Evolutionary conservation across 2,888 invertebrate species (phyloP), one percentile per base, ranked within the genome.

Genomic region (Spodoptera exigua): DNA sequence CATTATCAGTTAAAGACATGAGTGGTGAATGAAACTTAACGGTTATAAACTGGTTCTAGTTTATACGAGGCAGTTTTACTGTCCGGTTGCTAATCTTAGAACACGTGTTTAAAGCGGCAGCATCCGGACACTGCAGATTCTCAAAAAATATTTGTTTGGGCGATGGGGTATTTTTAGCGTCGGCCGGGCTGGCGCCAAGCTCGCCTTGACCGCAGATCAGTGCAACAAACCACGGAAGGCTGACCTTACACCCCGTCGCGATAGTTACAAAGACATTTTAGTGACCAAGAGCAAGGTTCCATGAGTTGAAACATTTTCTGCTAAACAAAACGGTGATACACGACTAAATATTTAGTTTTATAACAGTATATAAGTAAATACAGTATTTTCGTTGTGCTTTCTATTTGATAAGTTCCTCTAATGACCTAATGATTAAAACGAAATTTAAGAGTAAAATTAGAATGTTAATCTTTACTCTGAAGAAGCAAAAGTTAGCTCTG

Each of bases 171-270:
- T 88, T 87, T 78, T 89, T 85, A 79, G 74, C 78, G 78, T 67
- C 81, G 80, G 83, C 84, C 81, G 69, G 71, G 46, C 79, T 74
- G 89, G 87, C 89, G 89, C 86, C 85, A 70, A 51, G 68, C 65
- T 89, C 82, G 90, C 93, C 91, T 93, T 93, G 91, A 90, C 89
- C 89, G 87, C 67, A 79, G 86, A 78, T 80, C 74, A 79, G 81
- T 82, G 85, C 82, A 85, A 83, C 74, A 82, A 83, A 89, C 89
- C 82, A 84, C 75, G 70, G 70, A 87, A 86, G 70, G 76, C 61
- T 84, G 86, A 85, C 85, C 88, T 89, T 78, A 81, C 67, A 79
- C 77, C 80, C 75, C 73, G 76, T 74, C 64, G 40, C 16, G 16
- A 49, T 52, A 46, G 41, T 43, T 56, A 56, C 37, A 41, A n/a